Evolutionary conservation across 1,140 invertebrate genomes (phyloP).

Genomic region (Ips nitidus): DNA sequence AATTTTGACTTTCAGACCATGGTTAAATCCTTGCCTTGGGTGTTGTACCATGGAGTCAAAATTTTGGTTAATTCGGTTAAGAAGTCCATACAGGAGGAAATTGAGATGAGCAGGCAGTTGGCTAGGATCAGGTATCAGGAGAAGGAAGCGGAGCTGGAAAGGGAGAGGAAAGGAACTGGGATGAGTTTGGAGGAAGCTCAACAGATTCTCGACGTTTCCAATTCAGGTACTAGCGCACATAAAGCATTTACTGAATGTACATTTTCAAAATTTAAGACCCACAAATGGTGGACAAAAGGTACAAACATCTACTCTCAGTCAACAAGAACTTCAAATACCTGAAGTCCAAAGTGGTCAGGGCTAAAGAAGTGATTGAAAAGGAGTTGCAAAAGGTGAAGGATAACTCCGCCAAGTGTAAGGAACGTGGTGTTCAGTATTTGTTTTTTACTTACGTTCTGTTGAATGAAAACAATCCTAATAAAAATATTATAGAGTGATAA

Average conservation of each 20-base stretch:
- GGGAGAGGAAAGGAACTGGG: not conserved
- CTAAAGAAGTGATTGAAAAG: conserved; percentile 11
- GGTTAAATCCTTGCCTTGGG: conserved; percentile 12
- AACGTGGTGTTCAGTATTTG: not conserved
- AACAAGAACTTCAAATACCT: conserved; percentile 16
- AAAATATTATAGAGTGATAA: no score
- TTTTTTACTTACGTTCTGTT: not conserved
- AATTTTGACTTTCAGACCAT: not conserved
- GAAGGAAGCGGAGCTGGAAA: not conserved
- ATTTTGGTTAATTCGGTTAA: conserved; percentile 7
- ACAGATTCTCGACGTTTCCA: conserved; percentile 1
- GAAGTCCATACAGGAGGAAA: conserved; percentile 22
- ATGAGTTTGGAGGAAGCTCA: conserved; percentile 18
- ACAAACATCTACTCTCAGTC: conserved; percentile 3
- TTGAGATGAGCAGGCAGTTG: conserved; percentile 4
- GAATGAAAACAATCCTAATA: no score
- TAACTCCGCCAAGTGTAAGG: not conserved
- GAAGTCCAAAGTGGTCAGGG: conserved; percentile 15
- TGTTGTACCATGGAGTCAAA: conserved; percentile 17
- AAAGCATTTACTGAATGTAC: not conserved
- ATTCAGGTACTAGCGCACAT: not conserved
- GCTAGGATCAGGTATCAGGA: conserved; percentile 6
- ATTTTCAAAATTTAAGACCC: no score
- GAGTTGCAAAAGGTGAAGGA: not conserved
- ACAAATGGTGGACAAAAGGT: not conserved